Percentiles rank a stretch among this genome's conserved stretches.
phyloP scores from a whole-genome alignment of 2,797 vertebrate genomes.

The Rallus crepitans region DNA sequence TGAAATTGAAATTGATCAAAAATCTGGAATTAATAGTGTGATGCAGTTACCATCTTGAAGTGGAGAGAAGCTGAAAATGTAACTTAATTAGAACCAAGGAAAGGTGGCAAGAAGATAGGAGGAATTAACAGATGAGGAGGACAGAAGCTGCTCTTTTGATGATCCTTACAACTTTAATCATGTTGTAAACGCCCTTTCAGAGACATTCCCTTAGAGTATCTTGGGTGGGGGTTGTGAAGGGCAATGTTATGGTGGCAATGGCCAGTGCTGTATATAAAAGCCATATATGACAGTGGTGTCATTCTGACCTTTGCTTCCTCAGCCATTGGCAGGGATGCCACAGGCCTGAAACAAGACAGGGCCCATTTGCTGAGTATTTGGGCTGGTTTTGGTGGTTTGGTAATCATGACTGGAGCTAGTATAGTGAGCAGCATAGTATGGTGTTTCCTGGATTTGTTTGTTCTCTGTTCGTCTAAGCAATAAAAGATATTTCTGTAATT shows the following conservation, averaged over 20 bases:
- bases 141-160: background rate
- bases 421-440: background rate
- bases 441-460: background rate
- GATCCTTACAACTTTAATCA: background rate
- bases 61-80: background rate
- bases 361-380: background rate
- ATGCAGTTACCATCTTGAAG: background rate
- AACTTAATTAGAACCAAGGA: background rate
- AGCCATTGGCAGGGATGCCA: background rate
- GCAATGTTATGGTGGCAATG: background rate
- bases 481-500: background rate
- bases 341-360: background rate
- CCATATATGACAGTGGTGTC: background rate
- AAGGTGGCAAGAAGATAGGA: background rate
- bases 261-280: background rate
- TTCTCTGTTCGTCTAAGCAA: background rate
- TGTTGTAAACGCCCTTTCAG: background rate
- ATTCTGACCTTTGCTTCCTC: background rate
- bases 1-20: background rate
- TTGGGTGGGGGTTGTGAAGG: background rate
- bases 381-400: background rate
- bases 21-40: background rate
- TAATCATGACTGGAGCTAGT: background rate
- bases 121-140: background rate
- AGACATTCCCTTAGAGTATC: background rate